Evolutionary conservation across 2,888 invertebrate genomes (phyloP).

Genomic region (Hirtodrosophila trivittata): DNA sequence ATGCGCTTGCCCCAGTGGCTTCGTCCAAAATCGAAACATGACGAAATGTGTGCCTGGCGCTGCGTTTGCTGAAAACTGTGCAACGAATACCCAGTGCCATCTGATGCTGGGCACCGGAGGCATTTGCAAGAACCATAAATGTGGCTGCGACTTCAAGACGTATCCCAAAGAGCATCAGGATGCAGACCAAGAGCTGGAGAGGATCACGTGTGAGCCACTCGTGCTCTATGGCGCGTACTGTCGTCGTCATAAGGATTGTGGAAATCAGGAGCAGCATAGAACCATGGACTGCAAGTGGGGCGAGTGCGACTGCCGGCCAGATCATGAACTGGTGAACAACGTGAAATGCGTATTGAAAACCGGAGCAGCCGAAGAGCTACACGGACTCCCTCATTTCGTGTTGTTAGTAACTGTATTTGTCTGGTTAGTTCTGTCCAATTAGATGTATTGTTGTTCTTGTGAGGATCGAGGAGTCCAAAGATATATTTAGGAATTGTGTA

Average conservation of each 20-base stretch:
- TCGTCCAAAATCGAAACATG: constrained; percentile 47
- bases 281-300: constrained; percentile 50
- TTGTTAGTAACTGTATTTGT: too few species aligned
- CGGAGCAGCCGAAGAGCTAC: background rate
- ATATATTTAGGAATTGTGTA: too few species aligned
- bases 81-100: constrained; percentile 58
- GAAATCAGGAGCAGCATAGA: background rate
- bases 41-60: constrained; percentile 39
- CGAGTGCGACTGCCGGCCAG: constrained; percentile 44
- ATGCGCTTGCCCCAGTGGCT: constrained; percentile 43
- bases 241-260: constrained; percentile 46
- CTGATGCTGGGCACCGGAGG: constrained; percentile 45
- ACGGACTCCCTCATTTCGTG: too few species aligned
- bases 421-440: too few species aligned
- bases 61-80: constrained; percentile 34
- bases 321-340: constrained; percentile 26
- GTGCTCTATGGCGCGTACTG: constrained; percentile 51
- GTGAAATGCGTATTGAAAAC: constrained; percentile 21
- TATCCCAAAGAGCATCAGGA: constrained; percentile 35
- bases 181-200: background rate
- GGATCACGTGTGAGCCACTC: constrained; percentile 28
- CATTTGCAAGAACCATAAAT: constrained; percentile 41
- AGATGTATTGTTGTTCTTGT: too few species aligned
- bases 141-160: constrained; percentile 36
- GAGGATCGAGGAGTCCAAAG: too few species aligned